These are phyloP conservation scores for Chaetodon trifasciatus DNA, from an alignment of 2,797 vertebrate species.

Conservation along the genomic window DNA sequence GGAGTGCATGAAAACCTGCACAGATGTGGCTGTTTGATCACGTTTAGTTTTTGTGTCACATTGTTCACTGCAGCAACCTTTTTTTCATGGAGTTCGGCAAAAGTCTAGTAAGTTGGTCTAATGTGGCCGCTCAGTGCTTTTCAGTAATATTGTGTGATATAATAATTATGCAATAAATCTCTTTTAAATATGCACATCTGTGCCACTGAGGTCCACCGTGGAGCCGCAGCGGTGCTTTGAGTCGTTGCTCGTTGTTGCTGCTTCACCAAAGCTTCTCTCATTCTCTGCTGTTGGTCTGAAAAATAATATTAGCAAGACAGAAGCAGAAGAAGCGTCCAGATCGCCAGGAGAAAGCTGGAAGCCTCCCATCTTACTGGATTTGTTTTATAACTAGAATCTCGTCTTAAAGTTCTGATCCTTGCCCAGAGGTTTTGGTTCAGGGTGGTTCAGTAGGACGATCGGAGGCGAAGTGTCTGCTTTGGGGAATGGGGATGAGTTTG, in stretches of 20 bases:
- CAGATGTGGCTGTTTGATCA: not conserved
- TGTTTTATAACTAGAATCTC: conserved; percentile 17
- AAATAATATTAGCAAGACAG: not conserved
- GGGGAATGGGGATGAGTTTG: conserved; percentile 19
- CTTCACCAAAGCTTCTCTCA: not conserved
- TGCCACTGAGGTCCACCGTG: not conserved
- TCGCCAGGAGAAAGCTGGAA: not conserved
- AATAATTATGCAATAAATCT: not conserved
- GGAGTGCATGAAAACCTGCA: not conserved
- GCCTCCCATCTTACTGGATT: not conserved
- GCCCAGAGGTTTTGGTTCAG: conserved; percentile 14
- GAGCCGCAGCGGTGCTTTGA: not conserved
- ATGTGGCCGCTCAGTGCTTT: not conserved
- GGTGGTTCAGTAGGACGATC: not conserved
- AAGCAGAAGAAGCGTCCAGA: not conserved
- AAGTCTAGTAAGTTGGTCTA: not conserved
- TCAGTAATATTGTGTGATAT: not conserved
- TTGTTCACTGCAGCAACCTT: too few species aligned
- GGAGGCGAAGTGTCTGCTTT: conserved; percentile 16
- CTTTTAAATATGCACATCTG: not conserved
- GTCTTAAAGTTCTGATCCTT: conserved; percentile 7
- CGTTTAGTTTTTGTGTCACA: not conserved
- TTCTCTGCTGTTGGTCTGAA: not conserved
- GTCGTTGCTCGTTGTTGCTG: not conserved
- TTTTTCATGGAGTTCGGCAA: not conserved